Base-by-base conservation (phyloP, 2,888 invertebrate genomes). In the Caenorhabditis virilis region DNA sequence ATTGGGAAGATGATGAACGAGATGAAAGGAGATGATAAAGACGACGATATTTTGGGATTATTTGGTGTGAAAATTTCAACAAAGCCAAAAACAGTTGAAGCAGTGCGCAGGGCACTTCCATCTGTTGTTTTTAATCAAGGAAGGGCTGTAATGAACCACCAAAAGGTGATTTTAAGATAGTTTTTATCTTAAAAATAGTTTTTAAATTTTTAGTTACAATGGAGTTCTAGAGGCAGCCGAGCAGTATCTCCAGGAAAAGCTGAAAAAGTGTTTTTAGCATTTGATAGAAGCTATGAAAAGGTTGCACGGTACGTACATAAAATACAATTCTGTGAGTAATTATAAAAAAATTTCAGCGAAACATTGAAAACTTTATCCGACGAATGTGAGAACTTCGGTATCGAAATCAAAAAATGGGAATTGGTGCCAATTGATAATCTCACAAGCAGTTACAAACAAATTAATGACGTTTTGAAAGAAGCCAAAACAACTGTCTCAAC, bases 1-100 rank as follows among this genome's bases (percentile, higher is more conserved):
- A 61, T 61, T 16, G 5, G 15, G 18, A 9, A 18, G 9, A n/a
- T 50, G 9, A 49, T 61, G 48, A n/a, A 30, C 3, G 43, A 43
- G 30, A 35, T 61, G 35, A 55, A 45, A 16, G 25, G 15, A 27
- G 43, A 18, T 27, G 27, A 7, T 15, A 27, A 9, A 45, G 11
- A 23, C n/a, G 27, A 45, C 25, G 43, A 45, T 7, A 16, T 45
- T 27, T 15, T 48, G 20, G n/a, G 13, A 48, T 4, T 35, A 11
- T 48, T 48, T 30, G 48, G 48, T 5, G 48, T 48, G 1, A 30
- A 25, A n/a, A 18, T 48, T 4, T 48, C 48, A 6, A 13, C n/a
- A 36, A 16, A 15, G 2, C 35, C 48, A 18, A 48, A 48, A 35
- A 33, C 15, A 36, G 35, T 48, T 6, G 16, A 4, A n/a, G 48